Evolutionary conservation across 1,140 invertebrate genomes (phyloP).

Genomic region (Aporrectodea caliginosa): DNA sequence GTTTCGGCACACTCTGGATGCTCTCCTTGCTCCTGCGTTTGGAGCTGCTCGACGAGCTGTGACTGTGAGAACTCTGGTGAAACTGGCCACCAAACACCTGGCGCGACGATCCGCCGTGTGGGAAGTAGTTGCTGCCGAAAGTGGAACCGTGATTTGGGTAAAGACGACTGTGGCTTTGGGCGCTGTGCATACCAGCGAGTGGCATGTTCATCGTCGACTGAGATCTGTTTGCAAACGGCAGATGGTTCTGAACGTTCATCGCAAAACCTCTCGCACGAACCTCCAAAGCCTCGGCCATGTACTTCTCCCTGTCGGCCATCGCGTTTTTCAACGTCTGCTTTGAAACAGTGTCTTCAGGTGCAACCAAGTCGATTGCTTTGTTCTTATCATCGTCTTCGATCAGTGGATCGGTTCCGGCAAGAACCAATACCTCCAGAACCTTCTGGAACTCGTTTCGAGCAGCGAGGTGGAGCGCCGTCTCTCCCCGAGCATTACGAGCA

Average conservation of each 20-base stretch:
- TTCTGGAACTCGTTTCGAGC: slow-evolving; percentile 34
- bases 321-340: slow-evolving; percentile 28
- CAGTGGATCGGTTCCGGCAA: slow-evolving; percentile 23
- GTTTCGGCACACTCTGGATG: slow-evolving; percentile 14
- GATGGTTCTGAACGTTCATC: slow-evolving; percentile 5
- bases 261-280: slow-evolving; percentile 27
- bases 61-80: not conserved
- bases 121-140: not conserved
- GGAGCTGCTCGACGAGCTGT: slow-evolving; percentile 18
- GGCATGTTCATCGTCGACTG: slow-evolving; percentile 13
- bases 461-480: slow-evolving; percentile 46
- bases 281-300: slow-evolving; percentile 23
- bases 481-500: slow-evolving; percentile 38
- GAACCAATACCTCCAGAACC: slow-evolving; percentile 28
- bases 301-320: slow-evolving; percentile 17
- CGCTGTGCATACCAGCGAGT: not conserved
- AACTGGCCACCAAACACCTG: slow-evolving; percentile 5
- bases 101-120: not conserved
- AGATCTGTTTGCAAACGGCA: not conserved
- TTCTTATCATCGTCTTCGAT: slow-evolving; percentile 28
- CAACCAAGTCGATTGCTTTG: slow-evolving; percentile 29
- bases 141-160: not conserved
- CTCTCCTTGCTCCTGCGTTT: slow-evolving; percentile 16
- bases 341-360: slow-evolving; percentile 28
- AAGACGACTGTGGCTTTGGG: not conserved